Conservation (phyloP, 2,113 vertebrate genomes). For the Oceanodroma tethys region DNA sequence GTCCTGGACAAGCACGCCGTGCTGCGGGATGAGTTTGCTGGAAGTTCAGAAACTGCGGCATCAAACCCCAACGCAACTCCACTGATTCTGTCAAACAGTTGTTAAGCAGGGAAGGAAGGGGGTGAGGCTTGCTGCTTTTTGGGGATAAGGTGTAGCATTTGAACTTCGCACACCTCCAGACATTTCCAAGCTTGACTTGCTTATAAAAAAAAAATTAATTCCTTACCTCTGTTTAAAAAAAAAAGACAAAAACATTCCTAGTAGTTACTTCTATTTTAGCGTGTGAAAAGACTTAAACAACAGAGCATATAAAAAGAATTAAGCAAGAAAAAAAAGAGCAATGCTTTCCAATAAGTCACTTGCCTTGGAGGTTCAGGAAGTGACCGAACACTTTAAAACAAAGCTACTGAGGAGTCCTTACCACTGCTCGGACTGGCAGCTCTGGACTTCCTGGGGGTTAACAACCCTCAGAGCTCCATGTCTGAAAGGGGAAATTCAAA, state of each 20-base stretch:
- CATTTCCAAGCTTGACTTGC: neutral
- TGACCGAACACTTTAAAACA: neutral
- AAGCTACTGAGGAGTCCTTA: neutral
- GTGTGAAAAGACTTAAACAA: neutral
- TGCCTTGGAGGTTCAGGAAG: neutral
- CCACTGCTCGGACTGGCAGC: neutral
- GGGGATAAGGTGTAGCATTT: neutral
- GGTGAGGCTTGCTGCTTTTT: neutral
- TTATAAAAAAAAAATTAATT: neutral
- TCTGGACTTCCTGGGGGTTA: neutral
- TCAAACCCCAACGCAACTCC: neutral
- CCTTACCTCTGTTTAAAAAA: neutral
- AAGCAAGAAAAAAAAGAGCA: neutral
- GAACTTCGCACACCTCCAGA: neutral
- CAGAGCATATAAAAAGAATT: neutral
- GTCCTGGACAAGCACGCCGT: neutral
- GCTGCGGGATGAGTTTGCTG: neutral
- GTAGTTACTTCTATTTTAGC: neutral
- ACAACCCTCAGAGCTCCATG: neutral
- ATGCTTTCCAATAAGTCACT: neutral
- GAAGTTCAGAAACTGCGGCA: neutral
- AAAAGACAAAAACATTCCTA: neutral
- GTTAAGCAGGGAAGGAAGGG: neutral
- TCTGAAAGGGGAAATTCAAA: neutral
- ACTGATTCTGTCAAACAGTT: neutral